Percentiles rank a stretch among this genome's conserved stretches.
Evolutionary conservation across 1,140 invertebrate species (phyloP).

Genomic region (Drosophila virilis): DNA sequence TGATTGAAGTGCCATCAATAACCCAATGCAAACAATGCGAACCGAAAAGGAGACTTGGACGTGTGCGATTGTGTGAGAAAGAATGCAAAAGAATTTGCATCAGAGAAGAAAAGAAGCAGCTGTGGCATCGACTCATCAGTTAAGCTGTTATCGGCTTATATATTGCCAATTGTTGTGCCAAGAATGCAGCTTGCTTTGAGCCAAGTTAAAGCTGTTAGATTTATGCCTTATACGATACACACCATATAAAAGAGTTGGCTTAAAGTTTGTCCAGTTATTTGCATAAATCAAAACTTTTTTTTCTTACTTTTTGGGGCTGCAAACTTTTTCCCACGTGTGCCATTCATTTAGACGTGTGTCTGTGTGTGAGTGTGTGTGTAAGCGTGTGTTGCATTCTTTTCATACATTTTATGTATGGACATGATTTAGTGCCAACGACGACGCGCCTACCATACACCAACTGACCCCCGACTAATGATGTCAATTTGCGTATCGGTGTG

Average conservation of each 20-base stretch:
- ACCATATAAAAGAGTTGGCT: constrained; percentile 5
- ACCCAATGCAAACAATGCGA: constrained; percentile 66
- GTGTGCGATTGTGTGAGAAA: constrained; percentile 5
- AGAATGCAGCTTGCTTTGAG: constrained; percentile 3
- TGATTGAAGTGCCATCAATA: constrained; percentile 80
- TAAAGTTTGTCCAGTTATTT: constrained; percentile 47
- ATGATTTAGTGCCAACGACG: constrained; percentile 67
- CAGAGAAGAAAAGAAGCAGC: background rate
- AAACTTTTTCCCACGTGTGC: constrained; percentile 62
- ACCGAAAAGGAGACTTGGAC: constrained; percentile 21
- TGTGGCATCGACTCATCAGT: constrained; percentile 12
- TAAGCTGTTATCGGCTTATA: constrained; percentile 12
- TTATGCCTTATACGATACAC: background rate
- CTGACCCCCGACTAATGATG: constrained; percentile 68
- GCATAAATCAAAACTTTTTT: constrained; percentile 72
- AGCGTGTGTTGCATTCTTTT: constrained; percentile 23
- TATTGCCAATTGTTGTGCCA: background rate
- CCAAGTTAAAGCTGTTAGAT: constrained; percentile 2
- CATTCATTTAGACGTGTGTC: constrained; percentile 56
- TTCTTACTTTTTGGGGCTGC: constrained; percentile 20
- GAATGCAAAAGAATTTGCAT: background rate
- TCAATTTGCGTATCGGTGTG: constrained; percentile 62
- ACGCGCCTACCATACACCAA: constrained; percentile 4
- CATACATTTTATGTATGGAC: constrained; percentile 28
- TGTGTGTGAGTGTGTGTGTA: constrained; percentile 13